Evolutionary conservation across 2,797 vertebrate species (phyloP), one percentile per base, ranked within the genome.

Genomic region (Pygocentrus nattereri): DNA sequence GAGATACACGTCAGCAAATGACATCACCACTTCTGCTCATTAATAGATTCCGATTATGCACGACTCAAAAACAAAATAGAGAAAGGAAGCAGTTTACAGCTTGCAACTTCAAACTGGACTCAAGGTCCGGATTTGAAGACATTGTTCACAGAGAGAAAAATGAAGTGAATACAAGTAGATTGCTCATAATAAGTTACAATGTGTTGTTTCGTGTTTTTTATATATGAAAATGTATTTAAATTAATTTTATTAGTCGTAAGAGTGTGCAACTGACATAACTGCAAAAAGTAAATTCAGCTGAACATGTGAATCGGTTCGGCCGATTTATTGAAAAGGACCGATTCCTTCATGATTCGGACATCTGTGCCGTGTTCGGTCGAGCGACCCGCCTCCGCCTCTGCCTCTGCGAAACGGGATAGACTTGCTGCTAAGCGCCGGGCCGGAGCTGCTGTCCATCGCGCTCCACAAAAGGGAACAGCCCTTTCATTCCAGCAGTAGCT

Each of bases 361-460:
- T 15, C 23, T 25, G 25, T 61, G 5, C 58, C 25, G 58, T 19
- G 12, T 69, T 86, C 88, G 86, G 90, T 90, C 89, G 62, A 71
- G 58, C 69, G 88, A 84, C 85, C 88, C 86, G 84, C 94, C 93
- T 91, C 93, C 90, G 86, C 88, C 75, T 86, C 91, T 88, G 86
- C 88, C 75, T 86, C 91, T 88, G 88, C 90, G 91, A 91, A 90
- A 88, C 88, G 81, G 89, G 90, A 88, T 74, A 83, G 88, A 91
- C 91, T 82, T 84, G 88, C 80, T 89, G 86, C 83, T 84, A 78
- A 88, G 89, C 91, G 84, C 91, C 90, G 90, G 91, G 86, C 87
- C 76, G 90, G 92, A 92, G 92, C 92, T 88, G 90, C 84, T 79
- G 74, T 81, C 82, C 89, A 85, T 88, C 84, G 85, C 84, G 88